Conservation (phyloP, 2,888 invertebrate genomes). For the Drosophila pseudotakahashii region DNA sequence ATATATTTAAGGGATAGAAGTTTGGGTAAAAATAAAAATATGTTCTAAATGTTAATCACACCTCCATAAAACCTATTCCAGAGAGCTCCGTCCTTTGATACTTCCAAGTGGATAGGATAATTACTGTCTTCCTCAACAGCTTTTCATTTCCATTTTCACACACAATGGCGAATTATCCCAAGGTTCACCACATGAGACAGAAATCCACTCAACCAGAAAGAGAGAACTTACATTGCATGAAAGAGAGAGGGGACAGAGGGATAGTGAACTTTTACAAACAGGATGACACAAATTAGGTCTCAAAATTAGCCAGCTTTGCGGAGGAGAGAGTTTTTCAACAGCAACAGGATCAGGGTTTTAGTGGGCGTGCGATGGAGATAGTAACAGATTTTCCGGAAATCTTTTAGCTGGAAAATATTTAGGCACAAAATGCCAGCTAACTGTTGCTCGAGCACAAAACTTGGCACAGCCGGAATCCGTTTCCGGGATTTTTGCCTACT, state of each 20-base stretch:
- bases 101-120: constrained; percentile 19
- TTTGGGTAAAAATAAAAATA: neutral
- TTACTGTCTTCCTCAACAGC: constrained; percentile 24
- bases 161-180: constrained; percentile 21
- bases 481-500: constrained; percentile 24
- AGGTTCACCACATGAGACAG: constrained; percentile 27
- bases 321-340: constrained; percentile 16
- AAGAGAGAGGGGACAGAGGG: neutral
- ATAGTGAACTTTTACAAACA: constrained; percentile 63
- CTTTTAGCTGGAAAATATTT: constrained; percentile 72
- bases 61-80: neutral
- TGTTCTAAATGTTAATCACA: neutral
- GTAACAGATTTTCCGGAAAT: constrained; percentile 62
- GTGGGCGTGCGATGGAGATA: constrained; percentile 1
- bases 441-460: constrained; percentile 63
- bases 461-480: constrained; percentile 58
- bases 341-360: constrained; percentile 5
- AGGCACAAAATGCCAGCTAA: constrained; percentile 58
- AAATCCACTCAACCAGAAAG: constrained; percentile 26
- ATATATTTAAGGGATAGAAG: neutral
- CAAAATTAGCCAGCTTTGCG: constrained; percentile 69
- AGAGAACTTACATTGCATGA: neutral
- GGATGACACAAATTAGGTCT: constrained; percentile 71
- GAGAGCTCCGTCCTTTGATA: constrained; percentile 3
- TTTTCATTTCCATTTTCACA: constrained; percentile 19